These are phyloP conservation scores for Drosophila eohydei DNA, from an alignment of 2,888 invertebrate genomes.

Conservation along the genomic window DNA sequence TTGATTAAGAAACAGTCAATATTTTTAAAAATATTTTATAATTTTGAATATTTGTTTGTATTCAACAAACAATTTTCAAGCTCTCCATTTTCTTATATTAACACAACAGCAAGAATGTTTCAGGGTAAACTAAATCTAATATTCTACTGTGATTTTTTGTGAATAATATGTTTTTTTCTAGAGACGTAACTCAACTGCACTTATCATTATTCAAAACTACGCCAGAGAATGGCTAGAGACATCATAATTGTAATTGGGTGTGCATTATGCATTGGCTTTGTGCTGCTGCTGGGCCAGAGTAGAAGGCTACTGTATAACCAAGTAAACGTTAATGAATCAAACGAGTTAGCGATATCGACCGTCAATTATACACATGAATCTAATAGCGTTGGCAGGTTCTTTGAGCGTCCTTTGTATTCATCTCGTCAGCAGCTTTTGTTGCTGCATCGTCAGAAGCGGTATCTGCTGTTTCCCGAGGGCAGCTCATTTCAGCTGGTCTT, in stretches of 20 bases:
- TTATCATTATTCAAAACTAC: slow-evolving; percentile 18
- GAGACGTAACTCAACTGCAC: neutral
- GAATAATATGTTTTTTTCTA: too few relatives aligned
- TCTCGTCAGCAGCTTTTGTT: slow-evolving; percentile 57
- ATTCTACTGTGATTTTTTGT: too few relatives aligned
- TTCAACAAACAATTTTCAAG: too few relatives aligned
- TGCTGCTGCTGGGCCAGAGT: slow-evolving; percentile 34
- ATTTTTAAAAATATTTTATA: too few relatives aligned
- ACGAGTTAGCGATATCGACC: slow-evolving; percentile 1
- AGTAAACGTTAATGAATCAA: slow-evolving; percentile 21
- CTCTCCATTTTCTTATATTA: too few relatives aligned
- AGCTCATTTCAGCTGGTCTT: slow-evolving; percentile 85
- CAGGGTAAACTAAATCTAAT: too few relatives aligned
- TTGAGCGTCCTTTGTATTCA: neutral
- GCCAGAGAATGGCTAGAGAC: slow-evolving; percentile 53
- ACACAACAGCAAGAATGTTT: too few relatives aligned
- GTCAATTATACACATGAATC: neutral
- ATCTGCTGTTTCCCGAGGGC: slow-evolving; percentile 86
- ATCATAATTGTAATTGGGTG: slow-evolving; percentile 59
- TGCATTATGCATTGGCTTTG: slow-evolving; percentile 37
- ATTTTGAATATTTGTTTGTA: too few relatives aligned
- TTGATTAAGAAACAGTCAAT: too few relatives aligned
- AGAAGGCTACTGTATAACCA: neutral
- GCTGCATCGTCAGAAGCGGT: slow-evolving; percentile 85
- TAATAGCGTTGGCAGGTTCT: slow-evolving; percentile 6